phyloP scores from a whole-genome alignment of 2,797 vertebrate species.

The Paedocypris micromegethes region DNA sequence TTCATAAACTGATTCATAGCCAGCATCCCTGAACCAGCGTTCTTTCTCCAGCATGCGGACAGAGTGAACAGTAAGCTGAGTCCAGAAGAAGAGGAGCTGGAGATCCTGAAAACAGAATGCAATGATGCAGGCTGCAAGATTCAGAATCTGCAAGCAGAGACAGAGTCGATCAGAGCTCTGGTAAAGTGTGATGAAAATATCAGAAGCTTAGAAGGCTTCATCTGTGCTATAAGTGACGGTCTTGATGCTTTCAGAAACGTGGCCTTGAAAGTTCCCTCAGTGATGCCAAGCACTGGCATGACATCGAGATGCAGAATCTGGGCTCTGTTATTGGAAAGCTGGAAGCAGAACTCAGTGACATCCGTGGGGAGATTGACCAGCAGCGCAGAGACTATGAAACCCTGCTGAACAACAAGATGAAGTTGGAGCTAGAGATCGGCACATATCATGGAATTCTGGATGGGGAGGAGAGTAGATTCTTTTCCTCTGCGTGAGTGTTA shows the following conservation, averaged over 20 bases:
- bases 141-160: slow-evolving; percentile 89
- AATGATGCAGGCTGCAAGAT: slow-evolving; percentile 77
- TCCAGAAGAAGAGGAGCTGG: slow-evolving; percentile 78
- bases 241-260: slow-evolving; percentile 73
- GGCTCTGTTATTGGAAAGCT: slow-evolving; percentile 80
- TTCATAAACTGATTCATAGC: no score
- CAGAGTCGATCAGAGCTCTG: slow-evolving; percentile 71
- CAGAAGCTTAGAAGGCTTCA: slow-evolving; percentile 1
- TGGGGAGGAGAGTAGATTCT: slow-evolving; percentile 77
- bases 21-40: no score
- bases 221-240: neutral
- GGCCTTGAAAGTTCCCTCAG: slow-evolving; percentile 84
- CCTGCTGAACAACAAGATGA: slow-evolving; percentile 74
- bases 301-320: slow-evolving; percentile 87
- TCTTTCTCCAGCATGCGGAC: slow-evolving; percentile 61
- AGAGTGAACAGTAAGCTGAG: slow-evolving; percentile 62
- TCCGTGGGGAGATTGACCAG: slow-evolving; percentile 78
- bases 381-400: slow-evolving; percentile 77
- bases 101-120: slow-evolving; percentile 75
- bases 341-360: slow-evolving; percentile 81
- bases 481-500: slow-evolving; percentile 45
- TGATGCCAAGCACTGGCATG: slow-evolving; percentile 85
- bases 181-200: slow-evolving; percentile 31
- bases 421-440: slow-evolving; percentile 81
- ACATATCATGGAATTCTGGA: slow-evolving; percentile 86